Conservation (phyloP, 2,113 vertebrate species). For the Silurus glanis region DNA sequence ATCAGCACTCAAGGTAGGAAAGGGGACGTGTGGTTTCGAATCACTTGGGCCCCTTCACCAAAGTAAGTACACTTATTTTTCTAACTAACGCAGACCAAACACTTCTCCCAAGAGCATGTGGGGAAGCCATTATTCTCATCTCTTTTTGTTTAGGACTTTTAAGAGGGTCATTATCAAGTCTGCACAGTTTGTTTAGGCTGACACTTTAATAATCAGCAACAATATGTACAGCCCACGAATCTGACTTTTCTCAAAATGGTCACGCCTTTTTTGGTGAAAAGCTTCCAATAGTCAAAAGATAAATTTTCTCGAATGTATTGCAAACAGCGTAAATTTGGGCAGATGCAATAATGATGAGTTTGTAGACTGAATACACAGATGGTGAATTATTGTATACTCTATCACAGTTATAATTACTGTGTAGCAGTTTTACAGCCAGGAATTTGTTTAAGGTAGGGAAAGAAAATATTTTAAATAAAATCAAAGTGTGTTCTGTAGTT, state of each 20-base stretch:
- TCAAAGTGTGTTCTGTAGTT: neutral
- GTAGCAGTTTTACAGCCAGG: neutral
- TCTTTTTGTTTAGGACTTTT: constrained; percentile 29
- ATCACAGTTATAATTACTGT: neutral
- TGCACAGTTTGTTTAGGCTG: constrained; percentile 16
- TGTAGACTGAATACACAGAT: neutral
- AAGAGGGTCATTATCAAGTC: constrained; percentile 24
- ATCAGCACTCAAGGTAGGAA: neutral
- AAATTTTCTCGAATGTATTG: neutral
- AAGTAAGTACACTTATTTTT: constrained; percentile 56
- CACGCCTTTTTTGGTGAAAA: constrained; percentile 11
- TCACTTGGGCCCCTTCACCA: constrained; percentile 52
- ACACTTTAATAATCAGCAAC: constrained; percentile 12
- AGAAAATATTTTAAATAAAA: neutral
- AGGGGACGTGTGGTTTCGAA: constrained; percentile 29
- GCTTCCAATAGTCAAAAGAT: neutral
- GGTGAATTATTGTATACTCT: neutral
- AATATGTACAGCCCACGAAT: constrained; percentile 26
- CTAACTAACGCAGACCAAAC: constrained; percentile 46
- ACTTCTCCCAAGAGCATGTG: neutral
- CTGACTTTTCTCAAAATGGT: neutral
- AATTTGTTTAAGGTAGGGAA: neutral
- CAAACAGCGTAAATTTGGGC: neutral
- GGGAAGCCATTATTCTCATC: constrained; percentile 6
- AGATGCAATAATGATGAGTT: neutral